Evolutionary conservation across 2,797 vertebrate genomes (phyloP), one percentile per base, ranked within the genome.

Genomic region (Ispidina lecontei): DNA sequence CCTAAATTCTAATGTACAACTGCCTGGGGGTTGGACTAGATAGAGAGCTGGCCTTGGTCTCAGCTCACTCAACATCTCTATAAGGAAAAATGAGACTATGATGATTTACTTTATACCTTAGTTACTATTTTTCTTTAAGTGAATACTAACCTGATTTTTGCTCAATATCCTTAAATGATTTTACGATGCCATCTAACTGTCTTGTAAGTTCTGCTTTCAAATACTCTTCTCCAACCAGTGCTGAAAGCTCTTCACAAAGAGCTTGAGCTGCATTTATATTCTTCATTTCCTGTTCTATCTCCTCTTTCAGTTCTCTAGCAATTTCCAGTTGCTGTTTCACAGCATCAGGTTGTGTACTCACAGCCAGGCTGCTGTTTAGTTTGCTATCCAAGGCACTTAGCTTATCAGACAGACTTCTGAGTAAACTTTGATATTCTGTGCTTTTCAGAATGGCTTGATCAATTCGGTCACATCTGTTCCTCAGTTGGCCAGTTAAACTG

Each of bases 161-260:
- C 82, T 99, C 98, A 85, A 99, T 97, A 79, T 99, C 98, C 95
- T 97, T 98, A 94, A 99, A 98, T 1, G 98, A 98, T 91, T 99
- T 99, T 96, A 98, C 96, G 97, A 99, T 96, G 77, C 97, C 97
- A 52, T 99, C 99, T 94, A 99, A 96, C 89, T 99, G 99, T 91
- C 99, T 98, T 16, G 92, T 96, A 28, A 99, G 97, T 95, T 99
- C 99, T 73, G 98, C 98, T 97, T 98, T 99, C 91, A 99, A 97
- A 96, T 99, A 99, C 55, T 99, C 98, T 91, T 99, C 99, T 44
- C 98, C 98, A 86, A 99, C 98, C 95, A 99, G 97, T 0, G 96
- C 79, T 10, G 98, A 98, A 77, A 99, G 98, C 74, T 99, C 99
- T 23, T 98, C 95, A 55, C 98, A 99, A 71, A 99, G 95, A 23